Base-by-base conservation (phyloP, 2,113 vertebrate species). In the Tylochromis polylepis region DNA sequence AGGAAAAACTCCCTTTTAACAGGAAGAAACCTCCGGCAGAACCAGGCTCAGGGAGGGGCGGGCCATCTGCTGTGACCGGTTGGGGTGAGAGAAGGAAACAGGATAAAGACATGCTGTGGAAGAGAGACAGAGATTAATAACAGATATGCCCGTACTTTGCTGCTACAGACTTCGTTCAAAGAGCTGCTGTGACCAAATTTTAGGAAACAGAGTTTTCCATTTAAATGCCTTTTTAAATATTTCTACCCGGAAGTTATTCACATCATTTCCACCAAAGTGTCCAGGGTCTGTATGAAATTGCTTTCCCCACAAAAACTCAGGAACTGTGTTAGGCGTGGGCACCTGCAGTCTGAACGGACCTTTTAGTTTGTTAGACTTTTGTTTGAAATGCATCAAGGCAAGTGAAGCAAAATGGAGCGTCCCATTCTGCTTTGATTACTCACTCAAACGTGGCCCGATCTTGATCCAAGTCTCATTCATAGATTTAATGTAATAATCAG, bases 251-350 rank as follows among this genome's bases (percentile, higher is more conserved):
- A 41, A 41, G 38, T 9, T 36, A 2, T 3, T 36, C 38, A 11
- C 11, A 9, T 41, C 9, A 41, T 11, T 41, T 41, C 38, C 8
- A 41, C 38, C 38, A 22, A 41, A 41, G 62, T 22, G 11, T 67
- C 20, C 36, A 41, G 0, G 20, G 34, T 67, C 62, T 41, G 34
- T 5, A 14, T 67, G 34, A 22, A 67, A 67, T 3, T 36, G 60
- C 11, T 65, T 65, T 20, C 31, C 34, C 34, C 60, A 12, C 34
- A 65, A 65, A 20, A 65, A 3, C 11, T n/a, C 62, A 3, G 34
- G 34, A 1, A 6, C 43, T 14, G 1, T 5, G 43, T 5, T 6
- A 67, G 60, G 20, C 3, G 0, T 1, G 29, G 0, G 53, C 56
- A 1, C 5, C 56, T 27, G 34, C 20, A 38, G 38, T 5, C 1